Evolutionary conservation across 2,797 vertebrate species (phyloP), one percentile per base, ranked within the genome.

Genomic region (Clamator glandarius): DNA sequence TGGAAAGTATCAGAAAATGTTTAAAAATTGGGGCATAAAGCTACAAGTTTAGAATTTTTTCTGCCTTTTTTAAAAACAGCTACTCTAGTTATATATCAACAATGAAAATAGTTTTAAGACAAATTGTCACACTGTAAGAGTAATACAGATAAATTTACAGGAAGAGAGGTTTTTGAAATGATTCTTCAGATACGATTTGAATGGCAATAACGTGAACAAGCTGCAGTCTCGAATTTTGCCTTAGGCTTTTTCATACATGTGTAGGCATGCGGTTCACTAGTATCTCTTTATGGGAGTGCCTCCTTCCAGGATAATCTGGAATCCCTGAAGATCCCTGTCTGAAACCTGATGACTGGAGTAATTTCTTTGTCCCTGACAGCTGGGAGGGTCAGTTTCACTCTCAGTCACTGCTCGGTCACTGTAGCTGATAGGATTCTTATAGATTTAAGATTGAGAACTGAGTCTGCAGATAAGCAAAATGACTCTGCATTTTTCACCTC

Each of bases 401-500:
- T 76, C 74, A 35, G 80, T 15, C 66, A 8, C 21, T 69, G 48
- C 42, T 88, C 84, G 51, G 55, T 95, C 88, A 82, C 89, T 80
- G 94, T 75, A 67, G 81, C 63, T 31, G 69, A 63, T 67, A 73
- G 55, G 42, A 58, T 82, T 92, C 70, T 69, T 36, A 26, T 0
- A 82, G 80, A 52, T 55, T 41, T 44, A 68, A 90, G 84, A 90
- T 90, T 76, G 51, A 59, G 67, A 90, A 62, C 59, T 36, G 64
- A 59, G 64, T 52, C 42, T 82, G 80, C 48, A 90, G 92, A 95
- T 95, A 95, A 93, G 88, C 54, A 75, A 90, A 94, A 55, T 51
- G 72, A 82, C 57, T 55, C 15, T 84, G 59, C 67, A 12, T 87
- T 90, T 94, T 79, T 87, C 63, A 55, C 69, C n/a, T 17, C 25